Evolutionary conservation across 2,113 vertebrate genomes (phyloP).

Genomic region (Pseudorasbora parva): DNA sequence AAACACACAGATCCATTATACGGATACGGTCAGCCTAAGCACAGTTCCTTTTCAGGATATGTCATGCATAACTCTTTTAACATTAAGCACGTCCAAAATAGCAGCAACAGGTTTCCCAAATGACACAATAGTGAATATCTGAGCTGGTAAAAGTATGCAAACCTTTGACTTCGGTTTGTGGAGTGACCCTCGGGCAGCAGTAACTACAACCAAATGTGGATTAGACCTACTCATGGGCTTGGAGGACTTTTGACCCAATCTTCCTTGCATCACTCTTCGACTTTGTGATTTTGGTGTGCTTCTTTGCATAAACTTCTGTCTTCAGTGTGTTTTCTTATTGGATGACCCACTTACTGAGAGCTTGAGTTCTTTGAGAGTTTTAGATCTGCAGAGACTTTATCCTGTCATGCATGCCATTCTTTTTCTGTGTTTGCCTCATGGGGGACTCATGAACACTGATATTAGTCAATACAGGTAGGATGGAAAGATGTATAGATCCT

Average conservation of each 20-base stretch:
- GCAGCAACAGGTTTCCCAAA: neutral
- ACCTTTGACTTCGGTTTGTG: neutral
- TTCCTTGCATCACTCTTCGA: conserved; percentile 1
- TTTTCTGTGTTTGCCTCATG: neutral
- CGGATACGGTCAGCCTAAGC: too few species aligned
- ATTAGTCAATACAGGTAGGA: neutral
- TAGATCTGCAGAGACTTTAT: neutral
- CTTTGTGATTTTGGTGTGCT: neutral
- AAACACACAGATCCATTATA: too few species aligned
- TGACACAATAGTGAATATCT: too few species aligned
- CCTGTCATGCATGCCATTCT: neutral
- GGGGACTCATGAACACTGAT: neutral
- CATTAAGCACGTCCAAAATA: neutral
- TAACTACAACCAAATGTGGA: conserved; percentile 9
- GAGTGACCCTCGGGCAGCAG: neutral
- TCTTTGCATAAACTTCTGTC: neutral
- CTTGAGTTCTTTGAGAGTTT: neutral
- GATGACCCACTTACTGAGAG: neutral
- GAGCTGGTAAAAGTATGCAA: neutral
- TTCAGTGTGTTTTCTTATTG: neutral
- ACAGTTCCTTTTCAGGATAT: too few species aligned
- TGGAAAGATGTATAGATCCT: neutral
- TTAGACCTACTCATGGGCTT: neutral
- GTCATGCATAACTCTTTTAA: too few species aligned
- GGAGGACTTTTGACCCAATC: neutral